phyloP scores from a whole-genome alignment of 2,888 invertebrate genomes.

The Raillietiella orientalis region DNA sequence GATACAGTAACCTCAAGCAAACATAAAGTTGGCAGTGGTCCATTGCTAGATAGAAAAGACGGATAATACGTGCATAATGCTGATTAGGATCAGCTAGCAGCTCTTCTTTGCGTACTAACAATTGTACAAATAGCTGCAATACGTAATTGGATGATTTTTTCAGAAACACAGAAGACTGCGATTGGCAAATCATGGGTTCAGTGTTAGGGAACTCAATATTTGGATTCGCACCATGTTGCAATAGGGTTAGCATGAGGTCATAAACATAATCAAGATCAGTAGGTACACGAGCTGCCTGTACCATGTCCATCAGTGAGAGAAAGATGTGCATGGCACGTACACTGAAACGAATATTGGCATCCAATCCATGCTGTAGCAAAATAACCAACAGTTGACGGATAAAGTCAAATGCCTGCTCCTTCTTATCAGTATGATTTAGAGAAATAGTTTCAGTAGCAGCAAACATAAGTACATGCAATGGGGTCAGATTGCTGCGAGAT shows the following conservation, averaged over 20 bases:
- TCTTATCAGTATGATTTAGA: conserved; percentile 27
- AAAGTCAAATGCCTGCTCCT: conserved; percentile 23
- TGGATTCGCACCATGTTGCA: conserved; percentile 39
- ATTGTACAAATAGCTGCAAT: conserved; percentile 32
- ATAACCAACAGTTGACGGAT: conserved; percentile 29
- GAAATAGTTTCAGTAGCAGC: conserved; percentile 34
- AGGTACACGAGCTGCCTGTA: conserved; percentile 26
- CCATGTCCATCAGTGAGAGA: conserved; percentile 25
- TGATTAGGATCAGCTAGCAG: conserved; percentile 19
- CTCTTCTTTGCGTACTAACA: conserved; percentile 24
- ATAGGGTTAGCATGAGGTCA: conserved; percentile 28
- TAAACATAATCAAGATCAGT: conserved; percentile 32
- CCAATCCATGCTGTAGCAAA: conserved; percentile 28
- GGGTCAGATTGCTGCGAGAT: conserved; percentile 28
- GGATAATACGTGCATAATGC: too few relatives aligned
- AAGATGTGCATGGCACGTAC: conserved; percentile 30
- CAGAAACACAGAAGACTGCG: conserved; percentile 17
- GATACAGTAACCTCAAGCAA: conserved; percentile 25
- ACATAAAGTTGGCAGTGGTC: conserved; percentile 28
- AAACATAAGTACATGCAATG: conserved; percentile 31
- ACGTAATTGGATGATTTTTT: conserved; percentile 25
- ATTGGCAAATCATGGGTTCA: conserved; percentile 17
- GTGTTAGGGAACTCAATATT: conserved; percentile 16
- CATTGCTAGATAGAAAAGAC: conserved; percentile 18
- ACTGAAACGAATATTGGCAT: conserved; percentile 19